Evolutionary conservation across 2,113 vertebrate genomes (phyloP).

Genomic region (Calyptomena viridis): DNA sequence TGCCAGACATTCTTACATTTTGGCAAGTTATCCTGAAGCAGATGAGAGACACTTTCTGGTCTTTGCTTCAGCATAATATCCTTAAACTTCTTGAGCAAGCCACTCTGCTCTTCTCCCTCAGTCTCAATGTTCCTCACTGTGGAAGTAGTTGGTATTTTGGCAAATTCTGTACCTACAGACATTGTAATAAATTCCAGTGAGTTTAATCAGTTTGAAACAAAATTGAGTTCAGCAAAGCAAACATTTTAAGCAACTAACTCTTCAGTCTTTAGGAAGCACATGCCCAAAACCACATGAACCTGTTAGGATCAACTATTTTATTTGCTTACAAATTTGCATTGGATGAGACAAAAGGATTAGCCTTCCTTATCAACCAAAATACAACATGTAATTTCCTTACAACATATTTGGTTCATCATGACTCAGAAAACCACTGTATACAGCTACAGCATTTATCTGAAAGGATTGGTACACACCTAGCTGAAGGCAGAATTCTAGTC

Average conservation of each 20-base stretch:
- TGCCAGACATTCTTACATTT: slow-evolving; percentile 76
- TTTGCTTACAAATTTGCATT: background rate
- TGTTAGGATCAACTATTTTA: background rate
- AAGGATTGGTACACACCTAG: background rate
- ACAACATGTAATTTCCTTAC: background rate
- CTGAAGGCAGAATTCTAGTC: background rate
- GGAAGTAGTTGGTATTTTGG: slow-evolving; percentile 64
- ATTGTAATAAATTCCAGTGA: background rate
- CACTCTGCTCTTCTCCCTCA: slow-evolving; percentile 41
- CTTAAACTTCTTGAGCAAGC: slow-evolving; percentile 81
- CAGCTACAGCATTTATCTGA: background rate
- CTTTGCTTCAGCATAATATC: slow-evolving; percentile 86
- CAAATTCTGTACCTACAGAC: slow-evolving; percentile 72
- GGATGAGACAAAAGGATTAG: background rate
- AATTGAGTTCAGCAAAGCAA: background rate
- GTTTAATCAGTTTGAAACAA: background rate
- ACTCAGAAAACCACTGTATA: background rate
- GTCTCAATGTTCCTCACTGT: slow-evolving; percentile 25
- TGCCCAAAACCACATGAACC: background rate
- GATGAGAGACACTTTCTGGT: slow-evolving; percentile 86
- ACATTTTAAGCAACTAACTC: background rate
- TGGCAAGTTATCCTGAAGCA: slow-evolving; percentile 94
- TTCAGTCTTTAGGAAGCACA: background rate
- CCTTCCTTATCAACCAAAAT: background rate
- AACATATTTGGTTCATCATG: background rate